Evolutionary conservation across 2,113 vertebrate species (phyloP), one percentile per base, ranked within the genome.

Genomic region (Larimichthys polyactis): DNA sequence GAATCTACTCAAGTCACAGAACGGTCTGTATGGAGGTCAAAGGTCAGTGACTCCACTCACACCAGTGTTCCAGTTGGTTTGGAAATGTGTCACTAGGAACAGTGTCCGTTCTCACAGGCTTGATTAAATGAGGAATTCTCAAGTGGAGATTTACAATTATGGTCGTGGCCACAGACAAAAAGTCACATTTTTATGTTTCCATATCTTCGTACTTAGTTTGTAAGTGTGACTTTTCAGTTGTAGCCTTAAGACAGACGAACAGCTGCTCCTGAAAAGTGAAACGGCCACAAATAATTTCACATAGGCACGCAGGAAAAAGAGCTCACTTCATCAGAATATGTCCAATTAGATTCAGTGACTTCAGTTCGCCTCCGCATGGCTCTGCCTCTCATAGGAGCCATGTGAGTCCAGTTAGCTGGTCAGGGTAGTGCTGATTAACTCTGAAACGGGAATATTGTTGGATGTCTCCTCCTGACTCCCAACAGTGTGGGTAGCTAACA

Each of bases 331-430:
- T 81, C 78, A 81, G 57, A 86, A 75, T 64, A 29, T 44, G 71
- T 68, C 66, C 74, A 90, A 84, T 92, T 85, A 58, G 77, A 78
- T 54, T 20, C 66, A 63, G 72, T 87, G 79, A 74, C 66, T 89
- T 81, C 5, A 48, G 57, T 81, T 54, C 74, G 60, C 49, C 19
- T 64, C 69, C 55, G 48, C 78, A 74, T 57, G 80, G 68, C 66
- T 90, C 84, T 74, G 79, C 67, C 79, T 70, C 72, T 90, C 84
- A 86, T 71, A 66, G 60, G 69, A 91, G 73, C 83, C 94, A 94
- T 94, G 94, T 95, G 93, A 95, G 89, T 92, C 87, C 65, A 80
- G 89, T 95, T 95, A 95, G 86, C 85, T 87, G 66, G 82, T 86
- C 86, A 92, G 85, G 92, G 88, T 71, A 81, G 82, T 68, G 90